phyloP scores from a whole-genome alignment of 2,888 invertebrate species.

The Metopia argyrocephala region DNA sequence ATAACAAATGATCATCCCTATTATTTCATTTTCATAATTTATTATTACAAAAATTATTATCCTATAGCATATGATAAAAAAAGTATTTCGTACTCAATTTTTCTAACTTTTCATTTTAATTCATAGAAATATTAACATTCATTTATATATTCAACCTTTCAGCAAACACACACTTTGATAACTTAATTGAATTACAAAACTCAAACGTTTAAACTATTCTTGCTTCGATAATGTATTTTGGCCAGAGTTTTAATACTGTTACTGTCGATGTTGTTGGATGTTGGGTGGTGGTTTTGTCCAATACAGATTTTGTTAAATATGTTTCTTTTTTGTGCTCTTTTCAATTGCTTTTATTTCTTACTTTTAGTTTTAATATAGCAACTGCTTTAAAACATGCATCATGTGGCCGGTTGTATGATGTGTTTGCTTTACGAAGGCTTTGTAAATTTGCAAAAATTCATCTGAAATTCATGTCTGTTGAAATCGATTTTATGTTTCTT shows the following conservation, averaged over 20 bases:
- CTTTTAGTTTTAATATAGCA: constrained; percentile 17
- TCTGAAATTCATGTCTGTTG: constrained; percentile 50
- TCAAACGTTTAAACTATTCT: constrained; percentile 57
- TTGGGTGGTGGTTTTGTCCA: constrained; percentile 50
- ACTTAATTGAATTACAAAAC: constrained; percentile 61
- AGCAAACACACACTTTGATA: constrained; percentile 21
- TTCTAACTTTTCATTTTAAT: constrained; percentile 19
- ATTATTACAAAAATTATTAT: too few species aligned
- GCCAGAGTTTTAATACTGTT: too few species aligned
- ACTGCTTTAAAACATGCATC: constrained; percentile 28
- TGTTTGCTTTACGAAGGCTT: constrained; percentile 23
- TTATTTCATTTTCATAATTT: too few species aligned
- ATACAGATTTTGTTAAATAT: background rate
- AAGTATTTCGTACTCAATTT: background rate
- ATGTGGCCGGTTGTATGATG: constrained; percentile 9
- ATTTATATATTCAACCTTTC: constrained; percentile 15
- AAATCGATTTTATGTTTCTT: background rate
- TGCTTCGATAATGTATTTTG: constrained; percentile 36
- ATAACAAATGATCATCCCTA: too few species aligned
- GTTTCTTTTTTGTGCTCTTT: too few species aligned
- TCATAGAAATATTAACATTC: constrained; percentile 35
- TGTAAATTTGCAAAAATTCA: constrained; percentile 41
- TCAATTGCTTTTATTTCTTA: background rate
- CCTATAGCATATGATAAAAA: too few species aligned
- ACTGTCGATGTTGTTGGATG: constrained; percentile 19